These are phyloP conservation scores for Bombus consobrinus DNA, from an alignment of 1,140 invertebrate genomes.

Conservation along the genomic window DNA sequence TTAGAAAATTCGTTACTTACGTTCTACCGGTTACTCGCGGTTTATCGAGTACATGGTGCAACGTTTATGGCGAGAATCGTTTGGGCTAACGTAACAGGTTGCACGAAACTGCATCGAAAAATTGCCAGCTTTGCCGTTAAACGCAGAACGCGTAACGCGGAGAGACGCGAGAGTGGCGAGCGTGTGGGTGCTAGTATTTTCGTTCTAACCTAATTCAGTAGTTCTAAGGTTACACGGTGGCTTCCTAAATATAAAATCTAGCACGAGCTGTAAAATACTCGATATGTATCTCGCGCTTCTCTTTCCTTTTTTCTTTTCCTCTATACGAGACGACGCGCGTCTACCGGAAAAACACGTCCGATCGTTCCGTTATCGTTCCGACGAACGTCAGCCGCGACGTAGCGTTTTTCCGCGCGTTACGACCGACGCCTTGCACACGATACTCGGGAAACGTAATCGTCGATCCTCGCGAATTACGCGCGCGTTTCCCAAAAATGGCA, in stretches of 20 bases:
- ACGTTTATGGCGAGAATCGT: neutral
- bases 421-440: too few species aligned
- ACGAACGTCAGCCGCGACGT: too few species aligned
- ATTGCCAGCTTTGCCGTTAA: constrained; percentile 36
- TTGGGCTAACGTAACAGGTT: neutral
- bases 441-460: fast-evolving
- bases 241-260: constrained; percentile 81
- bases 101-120: neutral
- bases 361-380: too few species aligned
- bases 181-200: constrained; percentile 77
- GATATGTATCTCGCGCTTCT: neutral
- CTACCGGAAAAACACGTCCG: too few species aligned
- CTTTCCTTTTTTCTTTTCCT: neutral
- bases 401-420: too few species aligned
- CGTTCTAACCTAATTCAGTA: constrained; percentile 80
- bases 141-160: constrained; percentile 49
- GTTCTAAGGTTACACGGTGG: constrained; percentile 78
- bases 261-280: constrained; percentile 71
- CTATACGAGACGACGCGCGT: too few species aligned
- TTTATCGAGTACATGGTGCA: too few species aligned
- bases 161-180: constrained; percentile 51
- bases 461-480: too few species aligned
- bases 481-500: too few species aligned
- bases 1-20: too few species aligned
- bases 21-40: too few species aligned